phyloP scores from a whole-genome alignment of 2,888 invertebrate species.

The Tryphoninae sp. region DNA sequence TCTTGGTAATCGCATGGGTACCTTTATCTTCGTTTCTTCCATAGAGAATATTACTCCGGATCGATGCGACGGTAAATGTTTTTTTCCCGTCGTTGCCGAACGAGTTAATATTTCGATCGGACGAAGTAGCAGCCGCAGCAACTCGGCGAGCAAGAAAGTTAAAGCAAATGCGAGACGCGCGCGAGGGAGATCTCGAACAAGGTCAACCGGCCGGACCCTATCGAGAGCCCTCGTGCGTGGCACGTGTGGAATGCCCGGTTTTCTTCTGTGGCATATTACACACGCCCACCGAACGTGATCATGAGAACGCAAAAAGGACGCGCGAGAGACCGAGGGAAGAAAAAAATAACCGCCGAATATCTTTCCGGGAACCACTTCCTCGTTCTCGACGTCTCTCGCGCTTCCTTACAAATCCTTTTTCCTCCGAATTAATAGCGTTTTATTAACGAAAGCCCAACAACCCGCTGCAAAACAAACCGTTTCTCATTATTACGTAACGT shows the following conservation, averaged over 20 bases:
- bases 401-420: slow-evolving; percentile 3
- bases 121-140: too few relatives aligned
- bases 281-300: slow-evolving; percentile 17
- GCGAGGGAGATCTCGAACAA: slow-evolving; percentile 68
- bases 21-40: too few relatives aligned
- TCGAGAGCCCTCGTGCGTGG: slow-evolving; percentile 66
- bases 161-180: slow-evolving; percentile 4
- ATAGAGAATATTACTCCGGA: too few relatives aligned
- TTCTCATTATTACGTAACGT: too few relatives aligned
- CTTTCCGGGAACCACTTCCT: slow-evolving; percentile 73
- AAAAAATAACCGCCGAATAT: slow-evolving; percentile 69
- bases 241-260: slow-evolving; percentile 72
- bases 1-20: too few relatives aligned
- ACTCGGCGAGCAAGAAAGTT: too few relatives aligned
- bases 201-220: slow-evolving; percentile 70
- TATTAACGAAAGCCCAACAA: neutral
- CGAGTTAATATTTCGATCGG: too few relatives aligned
- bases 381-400: slow-evolving; percentile 63
- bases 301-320: slow-evolving; percentile 2
- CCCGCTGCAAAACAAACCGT: too few relatives aligned
- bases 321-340: slow-evolving; percentile 9
- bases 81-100: too few relatives aligned
- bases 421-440: neutral
- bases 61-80: too few relatives aligned
- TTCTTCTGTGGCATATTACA: slow-evolving; percentile 42